These are phyloP conservation scores for Agonopterix alstromeriana DNA, from an alignment of 2,888 invertebrate species.

Conservation along the genomic window DNA sequence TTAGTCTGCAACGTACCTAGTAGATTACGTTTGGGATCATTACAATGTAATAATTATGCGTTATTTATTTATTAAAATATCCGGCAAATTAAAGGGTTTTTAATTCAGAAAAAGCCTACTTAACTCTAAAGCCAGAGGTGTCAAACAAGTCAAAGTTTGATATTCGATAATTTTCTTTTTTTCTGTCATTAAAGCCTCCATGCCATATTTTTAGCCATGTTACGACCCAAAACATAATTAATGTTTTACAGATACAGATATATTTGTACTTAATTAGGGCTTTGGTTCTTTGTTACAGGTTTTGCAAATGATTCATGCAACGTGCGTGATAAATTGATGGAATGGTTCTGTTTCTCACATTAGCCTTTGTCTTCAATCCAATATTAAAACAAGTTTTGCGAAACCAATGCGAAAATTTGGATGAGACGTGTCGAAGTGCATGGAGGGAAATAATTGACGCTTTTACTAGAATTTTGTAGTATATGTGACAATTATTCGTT, in stretches of 20 bases:
- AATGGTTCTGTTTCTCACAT: too few species aligned
- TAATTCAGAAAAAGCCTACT: background rate
- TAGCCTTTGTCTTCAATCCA: too few species aligned
- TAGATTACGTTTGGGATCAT: too few species aligned
- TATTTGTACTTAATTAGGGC: background rate
- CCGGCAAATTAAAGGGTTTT: background rate
- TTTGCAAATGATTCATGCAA: slow-evolving; percentile 12
- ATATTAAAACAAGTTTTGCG: too few species aligned
- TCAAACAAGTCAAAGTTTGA: slow-evolving; percentile 5
- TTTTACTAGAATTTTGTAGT: too few species aligned
- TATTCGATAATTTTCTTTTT: slow-evolving; percentile 2
- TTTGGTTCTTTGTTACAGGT: background rate
- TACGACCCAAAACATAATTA: slow-evolving; percentile 6
- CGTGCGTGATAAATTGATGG: slow-evolving; percentile 8
- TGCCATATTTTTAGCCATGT: background rate
- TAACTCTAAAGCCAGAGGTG: background rate
- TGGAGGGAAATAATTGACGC: too few species aligned
- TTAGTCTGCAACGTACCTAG: too few species aligned
- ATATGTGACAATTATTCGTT: too few species aligned
- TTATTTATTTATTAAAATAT: too few species aligned
- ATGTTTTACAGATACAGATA: slow-evolving; percentile 4
- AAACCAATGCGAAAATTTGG: too few species aligned
- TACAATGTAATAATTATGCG: too few species aligned
- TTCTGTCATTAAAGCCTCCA: background rate
- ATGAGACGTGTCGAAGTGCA: too few species aligned